These are phyloP conservation scores for Ecdyonurus torrentis DNA, from an alignment of 2,888 invertebrate species.

Conservation along the genomic window DNA sequence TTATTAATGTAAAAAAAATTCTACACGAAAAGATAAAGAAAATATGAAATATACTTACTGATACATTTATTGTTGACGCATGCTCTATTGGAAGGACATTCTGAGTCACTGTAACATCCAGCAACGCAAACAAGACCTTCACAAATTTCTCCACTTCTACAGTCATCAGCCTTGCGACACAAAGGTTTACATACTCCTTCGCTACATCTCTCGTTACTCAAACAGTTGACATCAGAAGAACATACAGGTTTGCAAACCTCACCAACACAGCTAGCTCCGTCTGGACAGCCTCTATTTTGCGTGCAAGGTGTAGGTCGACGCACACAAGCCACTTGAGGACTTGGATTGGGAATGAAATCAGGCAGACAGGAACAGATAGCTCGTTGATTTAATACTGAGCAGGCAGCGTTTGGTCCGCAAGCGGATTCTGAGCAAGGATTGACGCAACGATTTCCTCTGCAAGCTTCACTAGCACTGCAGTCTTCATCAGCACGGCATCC, in stretches of 20 bases:
- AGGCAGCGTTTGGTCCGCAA: constrained; percentile 72
- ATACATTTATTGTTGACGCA: constrained; percentile 65
- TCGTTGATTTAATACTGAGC: constrained; percentile 62
- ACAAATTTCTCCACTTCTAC: constrained; percentile 73
- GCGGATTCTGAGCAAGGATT: constrained; percentile 61
- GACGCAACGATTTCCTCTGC: constrained; percentile 59
- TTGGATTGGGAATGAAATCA: constrained; percentile 72
- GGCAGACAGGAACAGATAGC: constrained; percentile 63
- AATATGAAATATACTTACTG: constrained; percentile 21
- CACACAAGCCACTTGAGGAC: constrained; percentile 74
- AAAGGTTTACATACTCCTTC: constrained; percentile 68
- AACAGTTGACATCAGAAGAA: constrained; percentile 53
- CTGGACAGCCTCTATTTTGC: constrained; percentile 57
- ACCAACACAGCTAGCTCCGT: constrained; percentile 53
- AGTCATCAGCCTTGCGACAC: constrained; percentile 71
- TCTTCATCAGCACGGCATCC: constrained; percentile 79
- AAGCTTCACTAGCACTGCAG: constrained; percentile 69
- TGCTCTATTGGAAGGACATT: constrained; percentile 52
- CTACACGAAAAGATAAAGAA: background rate
- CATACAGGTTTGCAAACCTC: constrained; percentile 58
- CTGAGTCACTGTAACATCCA: constrained; percentile 66
- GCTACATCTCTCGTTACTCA: constrained; percentile 63
- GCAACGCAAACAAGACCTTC: constrained; percentile 58
- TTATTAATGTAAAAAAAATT: background rate
- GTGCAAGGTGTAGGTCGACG: constrained; percentile 62